Evolutionary conservation across 35 echinoderm and acorn worm genomes (phyloP).

Genomic region (Ophiothrix spiculata): DNA sequence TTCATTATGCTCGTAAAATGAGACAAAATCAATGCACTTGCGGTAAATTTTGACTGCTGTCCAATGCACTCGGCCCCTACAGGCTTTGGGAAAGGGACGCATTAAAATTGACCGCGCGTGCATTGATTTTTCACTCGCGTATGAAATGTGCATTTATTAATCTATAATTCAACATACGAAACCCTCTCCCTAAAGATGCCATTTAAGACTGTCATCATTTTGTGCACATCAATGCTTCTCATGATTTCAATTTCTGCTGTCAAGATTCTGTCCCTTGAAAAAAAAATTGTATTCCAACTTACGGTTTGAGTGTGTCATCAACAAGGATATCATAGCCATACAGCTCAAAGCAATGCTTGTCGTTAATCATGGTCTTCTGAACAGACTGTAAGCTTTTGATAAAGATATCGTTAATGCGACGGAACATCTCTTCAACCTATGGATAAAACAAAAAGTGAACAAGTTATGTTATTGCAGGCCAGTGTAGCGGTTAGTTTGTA

Average conservation of each 20-base stretch:
- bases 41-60: too few species aligned
- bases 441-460: background rate
- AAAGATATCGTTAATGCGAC: constrained; percentile 85
- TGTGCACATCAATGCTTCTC: too few species aligned
- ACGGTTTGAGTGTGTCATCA: constrained; percentile 86
- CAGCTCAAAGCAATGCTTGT: constrained; percentile 98
- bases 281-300: constrained; percentile 40
- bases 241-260: background rate
- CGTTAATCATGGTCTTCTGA: constrained; percentile 91
- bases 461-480: too few species aligned
- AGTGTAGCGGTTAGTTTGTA: too few species aligned
- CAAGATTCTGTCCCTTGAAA: background rate
- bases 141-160: too few species aligned
- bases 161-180: too few species aligned
- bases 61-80: too few species aligned
- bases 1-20: too few species aligned
- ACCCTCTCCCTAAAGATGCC: background rate
- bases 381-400: constrained; percentile 91
- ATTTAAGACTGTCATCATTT: too few species aligned
- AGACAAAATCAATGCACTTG: too few species aligned
- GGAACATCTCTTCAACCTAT: constrained; percentile 69
- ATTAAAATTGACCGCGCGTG: too few species aligned
- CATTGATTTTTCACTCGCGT: background rate
- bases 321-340: constrained; percentile 97
- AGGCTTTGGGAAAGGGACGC: too few species aligned